A percentile compares a stretch with the other conserved stretches of the same genome.
Evolutionary conservation across 2,888 invertebrate genomes (phyloP).

Genomic region (Strigamia maritima): DNA sequence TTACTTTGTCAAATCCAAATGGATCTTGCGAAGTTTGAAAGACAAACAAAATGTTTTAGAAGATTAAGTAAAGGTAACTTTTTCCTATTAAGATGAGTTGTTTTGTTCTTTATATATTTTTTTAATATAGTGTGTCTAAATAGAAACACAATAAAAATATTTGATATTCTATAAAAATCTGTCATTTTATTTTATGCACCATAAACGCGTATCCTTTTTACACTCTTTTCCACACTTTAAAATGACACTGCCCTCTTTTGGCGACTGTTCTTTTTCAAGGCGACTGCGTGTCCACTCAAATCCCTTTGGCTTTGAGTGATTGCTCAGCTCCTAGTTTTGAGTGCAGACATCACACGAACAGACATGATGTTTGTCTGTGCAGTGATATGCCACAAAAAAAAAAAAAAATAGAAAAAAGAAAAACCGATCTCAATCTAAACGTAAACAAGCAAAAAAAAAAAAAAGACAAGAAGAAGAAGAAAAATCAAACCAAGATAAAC

Average conservation of each 20-base stretch:
- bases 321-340: constrained; percentile 3
- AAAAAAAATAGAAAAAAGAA: neutral
- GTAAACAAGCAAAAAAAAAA: neutral
- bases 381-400: neutral
- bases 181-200: neutral
- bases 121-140: neutral
- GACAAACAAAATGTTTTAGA: neutral
- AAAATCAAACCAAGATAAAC: neutral
- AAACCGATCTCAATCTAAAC: neutral
- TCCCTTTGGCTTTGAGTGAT: constrained; percentile 16
- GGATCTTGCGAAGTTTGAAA: neutral
- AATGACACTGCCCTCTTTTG: neutral
- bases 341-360: neutral
- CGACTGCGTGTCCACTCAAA: constrained; percentile 28
- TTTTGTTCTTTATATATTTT: neutral
- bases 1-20: too few relatives aligned
- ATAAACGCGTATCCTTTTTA: neutral
- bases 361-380: constrained; percentile 20
- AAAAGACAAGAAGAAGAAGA: too few relatives aligned
- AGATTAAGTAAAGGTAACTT: neutral
- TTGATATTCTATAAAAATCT: neutral
- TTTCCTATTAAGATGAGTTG: too few relatives aligned
- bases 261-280: neutral
- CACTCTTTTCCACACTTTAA: neutral
- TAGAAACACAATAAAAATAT: neutral